Base-by-base conservation (phyloP, 2,113 vertebrate species). In the Megaleporinus macrocephalus region DNA sequence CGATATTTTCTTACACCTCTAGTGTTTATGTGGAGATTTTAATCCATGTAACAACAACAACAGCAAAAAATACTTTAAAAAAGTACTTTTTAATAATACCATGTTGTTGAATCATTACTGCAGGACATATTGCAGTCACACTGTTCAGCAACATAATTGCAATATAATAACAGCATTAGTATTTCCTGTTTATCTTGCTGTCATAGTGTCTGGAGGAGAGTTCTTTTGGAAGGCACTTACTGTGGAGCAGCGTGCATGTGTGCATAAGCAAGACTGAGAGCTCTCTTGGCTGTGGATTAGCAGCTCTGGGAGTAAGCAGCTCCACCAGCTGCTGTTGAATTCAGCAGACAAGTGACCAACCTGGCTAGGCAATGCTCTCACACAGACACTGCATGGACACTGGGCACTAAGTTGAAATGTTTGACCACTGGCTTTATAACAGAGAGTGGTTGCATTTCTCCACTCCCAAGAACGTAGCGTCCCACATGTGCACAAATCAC, bases 281-380 rank as follows among this genome's bases (percentile, higher is more conserved):
- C 59, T 81, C 14, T 41, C 27, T 66, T 41, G 49, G 47, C 61
- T 68, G 49, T 69, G 62, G 73, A 76, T 80, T 73, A 73, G 55
- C 57, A 78, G 75, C 61, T 73, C 18, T 74, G 27, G 22, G 41
- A 22, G 44, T 47, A 59, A 73, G 74, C 53, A 55, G n/a, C 16
- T 82, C 75, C 51, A 70, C 63, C 51, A 24, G 51, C 26, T 61
- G 63, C 29, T 44, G 36, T 47, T 47, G 27, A 62, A 57, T 22
- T 61, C 20, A 61, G 55, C 24, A 53, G 61, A 59, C 55, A 29
- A 65, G 59, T 72, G 61, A 72, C 70, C 30, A 36, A 41, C 15
- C 66, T 72, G 29, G 57, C 30, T 33, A 81, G 49, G 20, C 49
- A 30, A 13, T 15, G 26, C 44, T 30, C 41, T 47, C 24, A n/a